phyloP scores from a whole-genome alignment of 2,797 vertebrate genomes.

The Macropus fuliginosus region DNA sequence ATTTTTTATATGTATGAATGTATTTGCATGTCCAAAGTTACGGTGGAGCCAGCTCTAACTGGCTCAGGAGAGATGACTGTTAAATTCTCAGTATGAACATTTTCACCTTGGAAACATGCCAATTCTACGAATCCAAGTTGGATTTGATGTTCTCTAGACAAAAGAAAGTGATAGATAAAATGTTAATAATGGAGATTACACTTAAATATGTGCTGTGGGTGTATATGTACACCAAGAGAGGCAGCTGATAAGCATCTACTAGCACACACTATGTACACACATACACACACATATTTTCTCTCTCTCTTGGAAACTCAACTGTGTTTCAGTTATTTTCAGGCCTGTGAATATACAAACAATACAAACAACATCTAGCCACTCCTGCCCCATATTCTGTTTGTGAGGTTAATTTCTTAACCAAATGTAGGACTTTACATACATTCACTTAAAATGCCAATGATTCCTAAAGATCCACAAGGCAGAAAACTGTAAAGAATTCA shows the following conservation, averaged over 20 bases:
- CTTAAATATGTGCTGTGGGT: not conserved
- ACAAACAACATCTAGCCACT: not conserved
- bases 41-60: not conserved
- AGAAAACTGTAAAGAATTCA: not conserved
- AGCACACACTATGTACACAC: not conserved
- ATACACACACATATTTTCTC: not conserved
- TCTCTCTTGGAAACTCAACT: not conserved
- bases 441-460: not conserved
- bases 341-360: not conserved
- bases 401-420: not conserved
- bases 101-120: not conserved
- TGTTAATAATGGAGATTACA: not conserved
- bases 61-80: not conserved
- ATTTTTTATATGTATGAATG: not conserved
- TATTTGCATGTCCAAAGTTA: not conserved
- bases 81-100: not conserved
- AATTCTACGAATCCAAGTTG: not conserved
- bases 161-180: not conserved
- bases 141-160: not conserved
- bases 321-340: not conserved
- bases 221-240: not conserved
- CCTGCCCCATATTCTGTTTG: not conserved
- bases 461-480: not conserved
- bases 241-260: not conserved
- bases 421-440: not conserved